phyloP scores from a whole-genome alignment of 2,113 vertebrate genomes.

The Megaceryle maxima region DNA sequence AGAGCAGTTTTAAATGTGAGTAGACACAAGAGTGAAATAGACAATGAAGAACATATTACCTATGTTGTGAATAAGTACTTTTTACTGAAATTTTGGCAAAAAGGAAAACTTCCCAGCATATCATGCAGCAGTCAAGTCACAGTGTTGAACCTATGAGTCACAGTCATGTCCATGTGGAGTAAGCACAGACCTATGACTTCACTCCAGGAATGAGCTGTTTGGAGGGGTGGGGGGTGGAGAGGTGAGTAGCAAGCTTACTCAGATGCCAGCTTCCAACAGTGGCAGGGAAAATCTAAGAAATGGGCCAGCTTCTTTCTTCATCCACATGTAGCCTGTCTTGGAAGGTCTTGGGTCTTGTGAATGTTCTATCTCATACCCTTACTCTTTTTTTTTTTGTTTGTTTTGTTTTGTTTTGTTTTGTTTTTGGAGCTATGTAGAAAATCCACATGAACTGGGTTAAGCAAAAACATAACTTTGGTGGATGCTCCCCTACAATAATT shows the following conservation, averaged over 20 bases:
- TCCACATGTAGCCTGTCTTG: not conserved
- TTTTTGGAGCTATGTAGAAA: not conserved
- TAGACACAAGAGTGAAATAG: not conserved
- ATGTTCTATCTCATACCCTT: not conserved
- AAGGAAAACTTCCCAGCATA: conserved; percentile 54
- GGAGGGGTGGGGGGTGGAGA: not conserved
- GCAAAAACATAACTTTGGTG: not conserved
- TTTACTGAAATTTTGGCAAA: not conserved
- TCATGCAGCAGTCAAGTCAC: conserved; percentile 54
- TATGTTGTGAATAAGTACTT: conserved; percentile 4
- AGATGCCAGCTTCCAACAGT: not conserved
- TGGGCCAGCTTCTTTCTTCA: not conserved
- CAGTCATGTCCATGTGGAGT: conserved; percentile 41
- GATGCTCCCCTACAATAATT: not conserved
- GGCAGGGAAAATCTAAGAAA: not conserved
- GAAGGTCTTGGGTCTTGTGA: not conserved
- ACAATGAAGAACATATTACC: not conserved
- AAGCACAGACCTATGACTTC: conserved; percentile 52
- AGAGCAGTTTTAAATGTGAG: not conserved
- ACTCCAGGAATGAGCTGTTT: conserved; percentile 1
- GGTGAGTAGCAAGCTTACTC: not conserved
- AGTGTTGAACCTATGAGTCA: conserved; percentile 67
- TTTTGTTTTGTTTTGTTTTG: not conserved
- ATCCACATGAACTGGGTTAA: not conserved
- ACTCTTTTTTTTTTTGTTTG: not conserved